Conservation (phyloP, 2,113 vertebrate species). For the Callionymus lyra region DNA sequence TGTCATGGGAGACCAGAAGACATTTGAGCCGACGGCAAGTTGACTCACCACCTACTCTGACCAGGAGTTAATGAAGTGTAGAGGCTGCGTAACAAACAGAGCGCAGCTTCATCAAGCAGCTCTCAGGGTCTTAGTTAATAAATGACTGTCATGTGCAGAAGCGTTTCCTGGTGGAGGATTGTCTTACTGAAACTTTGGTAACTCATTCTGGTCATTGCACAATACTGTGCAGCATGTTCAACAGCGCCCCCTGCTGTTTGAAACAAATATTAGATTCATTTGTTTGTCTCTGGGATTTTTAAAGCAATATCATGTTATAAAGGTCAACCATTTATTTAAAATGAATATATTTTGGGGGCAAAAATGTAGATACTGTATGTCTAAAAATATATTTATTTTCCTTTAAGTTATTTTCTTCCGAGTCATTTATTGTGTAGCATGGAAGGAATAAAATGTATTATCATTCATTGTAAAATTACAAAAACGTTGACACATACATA, state of each 20-base stretch:
- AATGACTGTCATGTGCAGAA: constrained; percentile 26
- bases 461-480: no score
- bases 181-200: background rate
- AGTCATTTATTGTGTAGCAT: no score
- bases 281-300: no score
- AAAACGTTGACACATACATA: no score
- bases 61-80: constrained; percentile 54
- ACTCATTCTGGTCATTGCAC: constrained; percentile 6
- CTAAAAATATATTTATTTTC: no score
- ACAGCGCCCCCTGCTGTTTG: constrained; percentile 49
- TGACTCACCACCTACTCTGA: constrained; percentile 38
- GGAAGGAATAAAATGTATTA: no score
- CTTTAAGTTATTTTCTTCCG: no score
- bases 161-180: constrained; percentile 12
- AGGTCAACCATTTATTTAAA: no score
- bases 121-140: constrained; percentile 45
- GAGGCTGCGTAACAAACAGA: constrained; percentile 32
- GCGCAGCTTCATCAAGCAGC: constrained; percentile 29
- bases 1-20: constrained; percentile 50
- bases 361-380: no score
- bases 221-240: constrained; percentile 13
- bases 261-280: background rate
- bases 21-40: constrained; percentile 30
- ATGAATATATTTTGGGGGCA: background rate
- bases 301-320: no score